phyloP scores from a whole-genome alignment of 2,113 vertebrate species.

The Gavia stellata region DNA sequence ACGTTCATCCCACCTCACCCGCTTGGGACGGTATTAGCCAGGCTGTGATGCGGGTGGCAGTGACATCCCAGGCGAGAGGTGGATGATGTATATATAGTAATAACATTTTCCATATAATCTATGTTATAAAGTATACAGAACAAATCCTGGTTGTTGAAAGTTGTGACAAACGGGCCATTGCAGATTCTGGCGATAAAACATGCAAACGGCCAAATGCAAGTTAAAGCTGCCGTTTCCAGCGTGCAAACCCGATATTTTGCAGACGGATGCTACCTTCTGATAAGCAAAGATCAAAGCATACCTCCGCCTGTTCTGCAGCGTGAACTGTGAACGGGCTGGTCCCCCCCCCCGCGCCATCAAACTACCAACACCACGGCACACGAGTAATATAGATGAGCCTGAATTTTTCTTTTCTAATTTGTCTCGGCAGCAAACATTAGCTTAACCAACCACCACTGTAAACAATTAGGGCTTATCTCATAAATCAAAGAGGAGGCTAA shows the following conservation, averaged over 20 bases:
- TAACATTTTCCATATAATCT: background rate
- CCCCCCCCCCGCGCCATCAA: fast-evolving
- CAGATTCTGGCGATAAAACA: background rate
- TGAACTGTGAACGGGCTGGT: background rate
- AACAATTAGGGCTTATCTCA: background rate
- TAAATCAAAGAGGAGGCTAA: background rate
- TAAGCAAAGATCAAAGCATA: background rate
- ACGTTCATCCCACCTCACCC: background rate
- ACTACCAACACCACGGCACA: fast-evolving
- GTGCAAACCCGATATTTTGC: background rate
- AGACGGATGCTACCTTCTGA: background rate
- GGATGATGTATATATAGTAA: background rate
- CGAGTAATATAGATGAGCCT: background rate
- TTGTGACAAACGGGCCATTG: background rate
- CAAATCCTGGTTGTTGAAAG: background rate
- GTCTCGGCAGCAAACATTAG: background rate
- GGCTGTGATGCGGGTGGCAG: background rate
- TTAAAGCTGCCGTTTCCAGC: background rate
- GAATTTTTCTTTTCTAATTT: background rate
- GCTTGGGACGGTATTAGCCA: no score
- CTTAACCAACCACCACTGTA: background rate
- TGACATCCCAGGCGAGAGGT: background rate
- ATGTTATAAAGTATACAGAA: background rate
- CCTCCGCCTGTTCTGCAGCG: fast-evolving
- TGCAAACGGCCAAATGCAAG: background rate